Conservation (phyloP, 2,888 invertebrate genomes). For the Synergus laeviventris region DNA sequence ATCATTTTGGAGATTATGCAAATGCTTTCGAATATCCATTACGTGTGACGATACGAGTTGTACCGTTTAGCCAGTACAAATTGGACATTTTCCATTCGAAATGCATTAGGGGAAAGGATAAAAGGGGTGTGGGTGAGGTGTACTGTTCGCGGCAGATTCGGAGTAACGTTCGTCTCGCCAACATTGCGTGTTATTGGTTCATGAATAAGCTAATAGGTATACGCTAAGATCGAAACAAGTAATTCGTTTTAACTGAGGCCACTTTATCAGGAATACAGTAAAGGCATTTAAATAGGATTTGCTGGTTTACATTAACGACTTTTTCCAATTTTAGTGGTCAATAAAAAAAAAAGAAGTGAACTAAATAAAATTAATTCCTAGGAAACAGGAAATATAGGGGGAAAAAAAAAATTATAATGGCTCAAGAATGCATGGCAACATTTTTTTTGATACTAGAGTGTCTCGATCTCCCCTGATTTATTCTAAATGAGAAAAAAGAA, state of each 20-base stretch:
- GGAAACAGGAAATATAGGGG: not conserved
- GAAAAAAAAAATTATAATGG: too few species aligned
- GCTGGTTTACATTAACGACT: constrained; percentile 23
- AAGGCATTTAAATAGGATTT: constrained; percentile 54
- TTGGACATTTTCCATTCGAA: constrained; percentile 56
- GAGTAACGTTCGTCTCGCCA: constrained; percentile 52
- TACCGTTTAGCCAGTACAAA: constrained; percentile 55
- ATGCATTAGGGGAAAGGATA: constrained; percentile 49
- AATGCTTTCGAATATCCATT: constrained; percentile 19
- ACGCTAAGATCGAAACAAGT: constrained; percentile 55
- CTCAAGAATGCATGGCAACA: too few species aligned
- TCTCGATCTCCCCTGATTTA: too few species aligned
- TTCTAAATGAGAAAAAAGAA: too few species aligned
- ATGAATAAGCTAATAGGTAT: constrained; percentile 59
- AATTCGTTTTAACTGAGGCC: constrained; percentile 55
- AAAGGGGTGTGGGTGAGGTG: constrained; percentile 25
- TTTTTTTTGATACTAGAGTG: too few species aligned
- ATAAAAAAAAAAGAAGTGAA: not conserved
- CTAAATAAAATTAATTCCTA: not conserved
- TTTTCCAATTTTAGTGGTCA: constrained; percentile 22
- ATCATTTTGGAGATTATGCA: constrained; percentile 22
- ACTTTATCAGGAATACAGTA: constrained; percentile 51
- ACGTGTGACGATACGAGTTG: constrained; percentile 45
- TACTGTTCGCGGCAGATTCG: constrained; percentile 44
- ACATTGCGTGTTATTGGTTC: constrained; percentile 60